These are phyloP conservation scores for Sphaerodactylus townsendi DNA, from an alignment of 2,113 vertebrate species.

Conservation along the genomic window DNA sequence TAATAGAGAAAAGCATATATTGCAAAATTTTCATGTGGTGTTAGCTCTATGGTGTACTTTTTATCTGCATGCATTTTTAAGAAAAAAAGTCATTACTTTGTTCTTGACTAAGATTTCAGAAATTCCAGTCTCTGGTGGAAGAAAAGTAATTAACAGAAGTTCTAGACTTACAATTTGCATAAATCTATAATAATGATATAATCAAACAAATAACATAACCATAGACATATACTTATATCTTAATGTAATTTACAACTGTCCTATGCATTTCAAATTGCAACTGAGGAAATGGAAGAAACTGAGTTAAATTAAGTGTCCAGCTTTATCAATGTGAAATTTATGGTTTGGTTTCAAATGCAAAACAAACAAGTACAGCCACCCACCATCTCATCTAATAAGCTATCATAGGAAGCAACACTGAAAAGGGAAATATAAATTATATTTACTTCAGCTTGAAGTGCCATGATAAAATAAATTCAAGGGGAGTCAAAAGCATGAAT, in stretches of 20 bases:
- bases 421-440: background rate
- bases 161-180: slow-evolving; percentile 48
- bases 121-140: slow-evolving; percentile 55
- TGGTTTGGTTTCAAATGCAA: background rate
- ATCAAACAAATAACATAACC: background rate
- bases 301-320: background rate
- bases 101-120: slow-evolving; percentile 49
- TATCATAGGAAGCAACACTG: background rate
- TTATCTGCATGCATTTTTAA: slow-evolving; percentile 75
- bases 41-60: slow-evolving; percentile 69
- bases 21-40: slow-evolving; percentile 68
- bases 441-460: background rate
- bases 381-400: background rate
- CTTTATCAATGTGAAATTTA: background rate
- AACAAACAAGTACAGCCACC: slow-evolving; percentile 46
- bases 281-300: slow-evolving; percentile 31
- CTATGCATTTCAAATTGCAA: slow-evolving; percentile 46
- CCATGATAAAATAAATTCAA: background rate
- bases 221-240: background rate
- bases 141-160: slow-evolving; percentile 52
- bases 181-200: background rate
- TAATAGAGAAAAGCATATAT: slow-evolving; percentile 75
- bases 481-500: background rate
- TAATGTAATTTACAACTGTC: slow-evolving; percentile 26
- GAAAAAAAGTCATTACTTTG: slow-evolving; percentile 58